A percentile compares a stretch with the other conserved stretches of the same genome.
Conservation (phyloP, 2,797 vertebrate genomes). For the Rachycentron canadum region DNA sequence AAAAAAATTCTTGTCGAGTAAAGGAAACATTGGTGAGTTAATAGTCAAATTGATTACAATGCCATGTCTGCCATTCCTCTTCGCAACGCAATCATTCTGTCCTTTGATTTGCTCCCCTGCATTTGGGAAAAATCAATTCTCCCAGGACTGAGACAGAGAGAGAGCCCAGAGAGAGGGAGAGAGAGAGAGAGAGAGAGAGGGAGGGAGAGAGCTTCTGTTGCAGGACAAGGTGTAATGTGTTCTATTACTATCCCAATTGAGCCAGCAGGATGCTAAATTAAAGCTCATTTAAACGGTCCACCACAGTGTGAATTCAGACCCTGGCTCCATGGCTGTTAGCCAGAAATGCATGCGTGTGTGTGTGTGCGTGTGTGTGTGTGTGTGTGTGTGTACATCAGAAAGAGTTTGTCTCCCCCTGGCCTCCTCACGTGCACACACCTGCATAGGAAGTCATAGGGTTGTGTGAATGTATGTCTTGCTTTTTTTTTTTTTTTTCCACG, state of each 20-base stretch:
- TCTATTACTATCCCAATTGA: constrained; percentile 79
- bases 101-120: constrained; percentile 79
- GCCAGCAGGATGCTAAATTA: constrained; percentile 81
- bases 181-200: constrained; percentile 33
- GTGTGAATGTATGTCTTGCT: constrained; percentile 29
- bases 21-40: constrained; percentile 74
- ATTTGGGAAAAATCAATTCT: constrained; percentile 83
- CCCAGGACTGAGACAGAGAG: constrained; percentile 56
- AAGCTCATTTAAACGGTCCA: constrained; percentile 76
- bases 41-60: constrained; percentile 79
- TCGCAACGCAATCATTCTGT: constrained; percentile 77
- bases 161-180: constrained; percentile 11
- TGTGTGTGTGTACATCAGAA: constrained; percentile 33
- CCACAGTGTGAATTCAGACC: constrained; percentile 64
- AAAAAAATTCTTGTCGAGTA: constrained; percentile 51
- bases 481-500: constrained; percentile 26
- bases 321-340: constrained; percentile 63
- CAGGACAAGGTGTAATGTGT: constrained; percentile 80
- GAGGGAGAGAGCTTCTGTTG: constrained; percentile 61
- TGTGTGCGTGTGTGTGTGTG: constrained; percentile 35
- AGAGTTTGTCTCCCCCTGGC: constrained; percentile 47
- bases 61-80: constrained; percentile 72
- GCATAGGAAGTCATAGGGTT: constrained; percentile 26
- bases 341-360: constrained; percentile 28
- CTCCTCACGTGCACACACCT: constrained; percentile 27